phyloP scores from a whole-genome alignment of 2,888 invertebrate genomes.

The Listrodromus nycthemerus region DNA sequence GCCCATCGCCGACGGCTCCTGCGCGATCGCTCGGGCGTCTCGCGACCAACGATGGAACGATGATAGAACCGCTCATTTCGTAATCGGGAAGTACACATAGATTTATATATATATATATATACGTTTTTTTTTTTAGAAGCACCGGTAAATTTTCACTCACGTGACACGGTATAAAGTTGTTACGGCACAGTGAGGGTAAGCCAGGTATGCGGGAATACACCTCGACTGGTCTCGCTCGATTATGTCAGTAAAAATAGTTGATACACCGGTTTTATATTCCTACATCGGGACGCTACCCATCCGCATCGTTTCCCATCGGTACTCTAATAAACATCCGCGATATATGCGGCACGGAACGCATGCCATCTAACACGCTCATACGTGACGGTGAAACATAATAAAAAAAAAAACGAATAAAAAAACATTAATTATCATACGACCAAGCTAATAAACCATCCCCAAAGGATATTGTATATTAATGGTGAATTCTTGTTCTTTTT shows the following conservation, averaged over 20 bases:
- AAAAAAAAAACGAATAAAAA: constrained; percentile 19
- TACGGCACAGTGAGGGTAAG: constrained; percentile 22
- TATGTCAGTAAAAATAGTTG: constrained; percentile 47
- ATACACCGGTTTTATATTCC: constrained; percentile 63
- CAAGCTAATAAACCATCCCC: not conserved
- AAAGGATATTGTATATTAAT: constrained; percentile 39
- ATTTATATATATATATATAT: not conserved
- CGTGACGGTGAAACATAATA: constrained; percentile 32
- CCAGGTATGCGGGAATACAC: constrained; percentile 33
- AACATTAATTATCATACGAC: constrained; percentile 11
- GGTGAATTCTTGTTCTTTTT: constrained; percentile 23
- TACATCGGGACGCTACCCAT: constrained; percentile 50
- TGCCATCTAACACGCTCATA: constrained; percentile 30
- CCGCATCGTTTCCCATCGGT: constrained; percentile 39
- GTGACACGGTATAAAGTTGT: constrained; percentile 56
- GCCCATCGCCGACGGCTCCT: constrained; percentile 51
- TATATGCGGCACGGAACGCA: not conserved
- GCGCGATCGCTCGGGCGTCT: constrained; percentile 37
- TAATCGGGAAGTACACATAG: constrained; percentile 59
- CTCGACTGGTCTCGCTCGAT: constrained; percentile 48
- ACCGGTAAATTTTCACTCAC: constrained; percentile 65
- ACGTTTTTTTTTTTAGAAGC: constrained; percentile 28
- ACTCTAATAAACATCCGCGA: constrained; percentile 18
- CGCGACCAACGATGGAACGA: constrained; percentile 32
- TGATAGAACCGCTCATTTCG: constrained; percentile 65